Percentiles rank a stretch among this genome's conserved stretches.
phyloP scores from a whole-genome alignment of 2,888 invertebrate genomes.

The Myopa testacea region DNA sequence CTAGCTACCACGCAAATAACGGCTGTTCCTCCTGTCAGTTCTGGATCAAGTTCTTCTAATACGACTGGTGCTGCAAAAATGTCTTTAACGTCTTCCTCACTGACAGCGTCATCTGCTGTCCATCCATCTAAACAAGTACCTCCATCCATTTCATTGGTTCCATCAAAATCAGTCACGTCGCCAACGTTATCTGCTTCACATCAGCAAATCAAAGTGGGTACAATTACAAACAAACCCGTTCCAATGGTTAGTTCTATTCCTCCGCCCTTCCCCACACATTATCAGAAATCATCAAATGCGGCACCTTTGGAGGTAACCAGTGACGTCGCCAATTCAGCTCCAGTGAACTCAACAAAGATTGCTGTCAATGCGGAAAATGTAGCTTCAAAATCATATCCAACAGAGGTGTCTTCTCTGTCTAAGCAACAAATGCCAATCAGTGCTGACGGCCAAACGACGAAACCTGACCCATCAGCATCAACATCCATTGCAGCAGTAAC shows the following conservation, averaged over 20 bases:
- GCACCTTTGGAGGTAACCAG: slow-evolving; percentile 3
- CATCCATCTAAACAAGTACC: slow-evolving; percentile 31
- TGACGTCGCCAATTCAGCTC: slow-evolving; percentile 29
- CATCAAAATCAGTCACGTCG: slow-evolving; percentile 50
- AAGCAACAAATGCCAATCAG: slow-evolving; percentile 31
- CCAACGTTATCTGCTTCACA: slow-evolving; percentile 52
- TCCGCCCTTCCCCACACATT: slow-evolving; percentile 52
- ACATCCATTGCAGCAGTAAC: slow-evolving; percentile 10
- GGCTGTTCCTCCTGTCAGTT: slow-evolving; percentile 49
- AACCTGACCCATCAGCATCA: slow-evolving; percentile 19
- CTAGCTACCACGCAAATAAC: slow-evolving; percentile 57
- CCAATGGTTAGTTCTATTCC: slow-evolving; percentile 50
- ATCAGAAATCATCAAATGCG: slow-evolving; percentile 49
- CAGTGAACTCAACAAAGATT: slow-evolving; percentile 34
- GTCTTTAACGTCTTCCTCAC: slow-evolving; percentile 19
- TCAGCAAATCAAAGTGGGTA: slow-evolving; percentile 53
- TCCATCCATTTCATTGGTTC: slow-evolving; percentile 53
- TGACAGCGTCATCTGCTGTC: slow-evolving; percentile 14
- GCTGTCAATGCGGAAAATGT: slow-evolving; percentile 36
- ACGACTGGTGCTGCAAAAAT: slow-evolving; percentile 28
- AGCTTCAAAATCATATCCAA: slow-evolving; percentile 52
- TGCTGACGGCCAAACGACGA: slow-evolving; percentile 20
- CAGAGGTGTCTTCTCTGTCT: slow-evolving; percentile 34
- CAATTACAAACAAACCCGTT: slow-evolving; percentile 46
- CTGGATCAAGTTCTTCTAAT: slow-evolving; percentile 25